Conservation (phyloP, 2,797 vertebrate species). For the Coendou prehensilis region DNA sequence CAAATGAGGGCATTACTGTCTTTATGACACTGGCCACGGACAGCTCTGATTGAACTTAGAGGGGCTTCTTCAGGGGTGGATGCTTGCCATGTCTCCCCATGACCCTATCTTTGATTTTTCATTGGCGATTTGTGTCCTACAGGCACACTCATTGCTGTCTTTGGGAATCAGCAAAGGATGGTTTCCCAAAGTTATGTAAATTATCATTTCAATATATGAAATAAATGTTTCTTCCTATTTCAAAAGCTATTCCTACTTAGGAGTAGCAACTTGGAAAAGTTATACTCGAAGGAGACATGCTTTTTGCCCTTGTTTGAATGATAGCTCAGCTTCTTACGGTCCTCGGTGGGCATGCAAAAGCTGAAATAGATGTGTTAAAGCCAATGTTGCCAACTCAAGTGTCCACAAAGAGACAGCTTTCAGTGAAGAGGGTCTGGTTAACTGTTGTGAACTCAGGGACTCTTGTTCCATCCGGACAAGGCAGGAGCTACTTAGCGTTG, state of each 20-base stretch:
- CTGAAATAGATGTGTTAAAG: background rate
- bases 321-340: background rate
- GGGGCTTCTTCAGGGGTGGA: conserved; percentile 14
- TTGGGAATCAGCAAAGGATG: conserved; percentile 52
- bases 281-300: background rate
- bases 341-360: background rate
- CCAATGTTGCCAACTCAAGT: background rate
- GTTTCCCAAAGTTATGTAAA: conserved; percentile 60
- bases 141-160: conserved; percentile 58
- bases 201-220: background rate
- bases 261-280: background rate
- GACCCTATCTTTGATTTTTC: conserved; percentile 62
- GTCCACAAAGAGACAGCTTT: background rate
- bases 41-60: conserved; percentile 47
- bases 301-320: background rate
- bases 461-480: background rate
- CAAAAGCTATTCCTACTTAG: conserved; percentile 13
- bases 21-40: background rate
- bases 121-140: background rate
- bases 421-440: background rate
- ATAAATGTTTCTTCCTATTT: background rate
- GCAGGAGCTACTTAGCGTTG: background rate
- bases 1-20: background rate
- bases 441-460: background rate
- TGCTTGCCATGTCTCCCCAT: background rate